Base-by-base conservation (phyloP, 2,797 vertebrate genomes). In the Microctenopoma lineatum region DNA sequence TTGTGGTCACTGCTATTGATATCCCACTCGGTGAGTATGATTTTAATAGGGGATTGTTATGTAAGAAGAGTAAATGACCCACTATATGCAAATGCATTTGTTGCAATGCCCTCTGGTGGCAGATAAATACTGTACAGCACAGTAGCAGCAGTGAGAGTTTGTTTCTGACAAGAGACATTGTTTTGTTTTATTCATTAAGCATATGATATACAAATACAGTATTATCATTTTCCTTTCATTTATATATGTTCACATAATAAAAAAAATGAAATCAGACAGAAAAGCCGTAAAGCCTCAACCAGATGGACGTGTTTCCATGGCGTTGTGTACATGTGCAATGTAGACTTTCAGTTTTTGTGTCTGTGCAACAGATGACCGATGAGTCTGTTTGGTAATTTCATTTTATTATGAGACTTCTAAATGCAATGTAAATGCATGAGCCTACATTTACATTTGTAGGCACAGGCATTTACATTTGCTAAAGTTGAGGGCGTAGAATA, bases 1-100 rank as follows among this genome's bases (percentile, higher is more conserved):
- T 97, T 0, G 97, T 99, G 79, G 98, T 95, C 79, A 99, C 97
- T 75, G 97, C 98, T 70, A 99, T 99, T 70, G 98, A 99, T 94
- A 97, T 99, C 94, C 98, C 98, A 65, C 93, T 99, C 83, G 98
- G 98, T 99, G 86, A 94, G 95, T 86, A 64, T 76, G 32, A 45
- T 32, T 45, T 21, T 2, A 73, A 16, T 71, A 66, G 26, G 64
- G 41, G 45, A 66, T 39, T 51, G 44, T 87, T 87, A 61, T 46
- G 51, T 72, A 79, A 83, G 29, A 38, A 27, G n/a, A 63, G 58
- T 9, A 70, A 34, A 46, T 77, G 60, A 70, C 73, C 47, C 25
- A 62, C 55, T 77, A 47, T 77, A 65, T 70, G n/a, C 59, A 39
- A 54, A 42, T n/a, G 12, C 62, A 41, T 59, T 59, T 2, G 21